Evolutionary conservation across 2,888 invertebrate genomes (phyloP).

Genomic region (Muschampia staudingeri): DNA sequence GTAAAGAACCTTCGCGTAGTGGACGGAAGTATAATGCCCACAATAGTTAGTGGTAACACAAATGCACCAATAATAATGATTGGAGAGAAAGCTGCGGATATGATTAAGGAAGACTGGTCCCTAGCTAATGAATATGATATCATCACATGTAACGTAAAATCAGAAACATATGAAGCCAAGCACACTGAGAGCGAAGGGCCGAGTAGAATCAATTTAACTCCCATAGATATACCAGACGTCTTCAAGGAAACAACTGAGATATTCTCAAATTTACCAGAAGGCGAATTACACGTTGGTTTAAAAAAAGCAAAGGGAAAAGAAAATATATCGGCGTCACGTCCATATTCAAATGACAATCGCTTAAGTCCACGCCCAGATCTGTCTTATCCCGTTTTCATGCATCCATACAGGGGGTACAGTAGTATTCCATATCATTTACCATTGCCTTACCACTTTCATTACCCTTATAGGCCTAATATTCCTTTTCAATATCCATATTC

Average conservation of each 20-base stretch:
- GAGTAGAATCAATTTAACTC: constrained; percentile 63
- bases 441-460: constrained; percentile 19
- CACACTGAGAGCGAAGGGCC: constrained; percentile 56
- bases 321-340: neutral
- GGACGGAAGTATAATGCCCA: constrained; percentile 97
- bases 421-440: constrained; percentile 17
- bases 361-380: constrained; percentile 5
- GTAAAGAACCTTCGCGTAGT: constrained; percentile 93
- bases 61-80: constrained; percentile 97
- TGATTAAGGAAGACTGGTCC: constrained; percentile 95
- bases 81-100: constrained; percentile 95
- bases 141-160: constrained; percentile 20
- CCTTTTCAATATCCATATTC: constrained; percentile 7
- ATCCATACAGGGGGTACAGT: neutral
- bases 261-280: constrained; percentile 75
- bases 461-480: neutral
- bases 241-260: constrained; percentile 81
- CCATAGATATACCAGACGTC: constrained; percentile 70
- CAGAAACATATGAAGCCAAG: constrained; percentile 6
- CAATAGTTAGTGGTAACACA: constrained; percentile 95
- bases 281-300: neutral
- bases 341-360: constrained; percentile 18
- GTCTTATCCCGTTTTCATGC: neutral
- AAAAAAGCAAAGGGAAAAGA: constrained; percentile 5
- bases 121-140: constrained; percentile 68